Evolutionary conservation across 2,113 vertebrate species (phyloP).

Genomic region (Brachypteracias leptosomus): DNA sequence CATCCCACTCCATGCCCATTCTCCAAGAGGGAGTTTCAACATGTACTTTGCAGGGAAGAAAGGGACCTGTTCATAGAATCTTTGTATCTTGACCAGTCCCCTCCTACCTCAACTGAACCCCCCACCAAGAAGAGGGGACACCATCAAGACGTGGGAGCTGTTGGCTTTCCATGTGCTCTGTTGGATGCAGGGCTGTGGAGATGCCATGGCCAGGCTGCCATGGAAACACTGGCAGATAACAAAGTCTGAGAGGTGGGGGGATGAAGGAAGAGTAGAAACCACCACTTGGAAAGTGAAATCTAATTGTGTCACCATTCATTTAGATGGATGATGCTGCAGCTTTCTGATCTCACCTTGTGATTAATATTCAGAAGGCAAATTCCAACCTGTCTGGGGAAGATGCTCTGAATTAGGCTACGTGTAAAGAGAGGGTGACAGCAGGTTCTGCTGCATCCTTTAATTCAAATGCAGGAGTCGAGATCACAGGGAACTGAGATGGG

Average conservation of each 20-base stretch:
- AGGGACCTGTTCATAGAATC: not conserved
- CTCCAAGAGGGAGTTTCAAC: not conserved
- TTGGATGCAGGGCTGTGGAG: not conserved
- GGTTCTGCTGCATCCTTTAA: conserved; percentile 1
- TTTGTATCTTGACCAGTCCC: not conserved
- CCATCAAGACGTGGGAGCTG: not conserved
- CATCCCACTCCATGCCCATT: accelerated
- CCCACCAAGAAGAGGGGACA: not conserved
- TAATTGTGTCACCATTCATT: conserved; percentile 40
- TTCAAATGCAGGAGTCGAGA: not conserved
- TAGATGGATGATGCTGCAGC: not conserved
- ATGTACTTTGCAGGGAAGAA: not conserved
- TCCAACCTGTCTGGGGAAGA: not conserved
- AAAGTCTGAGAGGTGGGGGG: not conserved
- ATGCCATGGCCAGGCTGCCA: not conserved
- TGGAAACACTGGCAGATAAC: conserved; percentile 35
- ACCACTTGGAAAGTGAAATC: conserved; percentile 14
- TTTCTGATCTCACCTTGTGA: not conserved
- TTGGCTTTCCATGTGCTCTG: not conserved
- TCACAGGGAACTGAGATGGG: not conserved
- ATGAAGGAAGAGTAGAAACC: not conserved
- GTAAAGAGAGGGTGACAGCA: not conserved
- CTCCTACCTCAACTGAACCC: not conserved
- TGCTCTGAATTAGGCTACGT: not conserved
- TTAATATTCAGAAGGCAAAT: conserved; percentile 4